Base-by-base conservation (phyloP, 2,113 vertebrate genomes). In the Pelecanus crispus region DNA sequence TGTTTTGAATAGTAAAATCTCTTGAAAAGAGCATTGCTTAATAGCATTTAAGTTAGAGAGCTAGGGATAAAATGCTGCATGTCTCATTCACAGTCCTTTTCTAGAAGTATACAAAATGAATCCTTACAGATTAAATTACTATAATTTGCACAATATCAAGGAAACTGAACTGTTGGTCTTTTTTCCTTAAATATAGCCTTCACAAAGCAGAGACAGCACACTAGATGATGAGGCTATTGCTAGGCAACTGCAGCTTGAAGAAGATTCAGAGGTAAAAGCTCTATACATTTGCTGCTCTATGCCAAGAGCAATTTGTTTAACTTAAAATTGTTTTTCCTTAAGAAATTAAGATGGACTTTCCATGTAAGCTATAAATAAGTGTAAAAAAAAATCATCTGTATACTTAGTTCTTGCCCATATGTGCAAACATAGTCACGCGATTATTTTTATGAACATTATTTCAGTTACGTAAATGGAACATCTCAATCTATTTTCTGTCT, bases 191-290 rank as follows among this genome's bases (percentile, higher is more conserved):
- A 92, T 95, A 15, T 4, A 99, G 99, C 97, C 97, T 45, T 97
- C 97, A 68, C 97, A 98, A 88, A 98, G 98, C 81, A 52, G 70
- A 9, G 97, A 98, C 71, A 97, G 97, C 70, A 98, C 97, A 10
- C 45, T 97, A 40, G 98, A 97, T 84, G 99, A 99, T 95, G 99
- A 99, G 86, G 98, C 98, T 67, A 98, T 99, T 11, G 98, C 99
- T 88, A 98, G 95, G 94, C 98, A 99, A 80, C 95, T 99, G 78
- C 99, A 99, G 92, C 98, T 99, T 96, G 98, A 99, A 31, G 99
- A 99, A 90, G 99, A 99, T 80, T 97, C 98, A 47, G 98, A 99
- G 98, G 99, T 99, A 98, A 97, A 85, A 74, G 40, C n/a, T 91
- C 7, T 88, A 15, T 72, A 73, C 47, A 84, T 47, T 58, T 53